These are phyloP conservation scores for Luehdorfia chinensis DNA, from an alignment of 1,140 invertebrate species.

Conservation along the genomic window DNA sequence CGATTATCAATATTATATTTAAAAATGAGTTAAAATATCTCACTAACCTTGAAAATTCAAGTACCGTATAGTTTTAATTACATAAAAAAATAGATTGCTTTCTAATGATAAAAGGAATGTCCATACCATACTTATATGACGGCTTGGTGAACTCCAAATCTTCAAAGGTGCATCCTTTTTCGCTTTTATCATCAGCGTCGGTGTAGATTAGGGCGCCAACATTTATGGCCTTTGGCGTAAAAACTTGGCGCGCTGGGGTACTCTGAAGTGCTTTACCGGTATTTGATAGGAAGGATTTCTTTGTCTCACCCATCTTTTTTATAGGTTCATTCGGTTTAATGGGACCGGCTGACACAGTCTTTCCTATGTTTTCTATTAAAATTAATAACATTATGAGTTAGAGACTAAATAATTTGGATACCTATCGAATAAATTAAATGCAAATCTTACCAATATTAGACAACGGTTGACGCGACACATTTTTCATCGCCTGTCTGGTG, in stretches of 20 bases:
- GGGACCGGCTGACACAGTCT: slow-evolving; percentile 46
- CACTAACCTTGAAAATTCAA: too few relatives aligned
- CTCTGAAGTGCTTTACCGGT: slow-evolving; percentile 53
- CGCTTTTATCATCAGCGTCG: slow-evolving; percentile 30
- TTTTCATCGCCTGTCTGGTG: slow-evolving; percentile 43
- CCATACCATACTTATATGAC: slow-evolving; percentile 49
- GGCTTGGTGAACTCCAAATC: slow-evolving; percentile 58
- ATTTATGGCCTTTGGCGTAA: slow-evolving; percentile 49
- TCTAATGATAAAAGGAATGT: too few relatives aligned
- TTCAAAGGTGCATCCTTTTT: slow-evolving; percentile 28
- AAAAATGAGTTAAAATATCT: too few relatives aligned
- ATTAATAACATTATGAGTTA: background rate
- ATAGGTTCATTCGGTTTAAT: slow-evolving; percentile 38
- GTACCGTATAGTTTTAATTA: too few relatives aligned
- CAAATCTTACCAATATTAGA: slow-evolving; percentile 52
- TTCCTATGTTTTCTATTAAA: slow-evolving; percentile 61
- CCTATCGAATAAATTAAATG: slow-evolving; percentile 3
- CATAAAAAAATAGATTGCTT: too few relatives aligned
- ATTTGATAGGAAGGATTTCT: slow-evolving; percentile 63
- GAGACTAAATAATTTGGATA: slow-evolving; percentile 5
- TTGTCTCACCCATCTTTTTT: slow-evolving; percentile 44
- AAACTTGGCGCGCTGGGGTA: slow-evolving; percentile 45
- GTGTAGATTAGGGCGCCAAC: slow-evolving; percentile 53
- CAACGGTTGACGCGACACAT: slow-evolving; percentile 54
- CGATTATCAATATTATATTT: too few relatives aligned